Conservation (phyloP, 2,113 vertebrate species). For the Sitta europaea region DNA sequence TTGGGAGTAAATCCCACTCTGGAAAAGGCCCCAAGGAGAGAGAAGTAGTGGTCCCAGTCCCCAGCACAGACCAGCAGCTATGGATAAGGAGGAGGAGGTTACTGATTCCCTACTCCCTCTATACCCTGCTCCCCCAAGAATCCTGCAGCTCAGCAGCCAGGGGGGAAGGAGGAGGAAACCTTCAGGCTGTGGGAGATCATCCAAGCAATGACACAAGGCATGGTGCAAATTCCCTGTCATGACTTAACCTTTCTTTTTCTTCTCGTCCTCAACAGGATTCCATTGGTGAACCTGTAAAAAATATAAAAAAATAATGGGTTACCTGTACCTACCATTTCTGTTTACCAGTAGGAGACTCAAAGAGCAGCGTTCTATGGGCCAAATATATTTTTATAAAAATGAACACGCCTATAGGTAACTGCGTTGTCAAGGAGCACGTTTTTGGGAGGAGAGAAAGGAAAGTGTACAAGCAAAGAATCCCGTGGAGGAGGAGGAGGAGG, state of each 20-base stretch:
- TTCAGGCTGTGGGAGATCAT: background rate
- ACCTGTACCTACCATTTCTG: slow-evolving; percentile 79
- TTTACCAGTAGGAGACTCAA: slow-evolving; percentile 81
- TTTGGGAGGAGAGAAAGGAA: slow-evolving; percentile 45
- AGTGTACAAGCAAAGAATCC: background rate
- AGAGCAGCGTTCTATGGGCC: slow-evolving; percentile 84
- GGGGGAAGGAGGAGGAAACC: background rate
- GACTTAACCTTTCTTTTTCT: slow-evolving; percentile 40
- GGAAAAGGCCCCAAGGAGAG: background rate
- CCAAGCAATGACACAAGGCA: fast-evolving
- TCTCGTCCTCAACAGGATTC: slow-evolving; percentile 81
- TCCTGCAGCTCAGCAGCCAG: background rate
- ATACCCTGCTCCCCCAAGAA: background rate
- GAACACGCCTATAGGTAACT: slow-evolving; percentile 74
- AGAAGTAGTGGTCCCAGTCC: background rate
- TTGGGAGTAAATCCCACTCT: background rate
- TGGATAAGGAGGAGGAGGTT: background rate
- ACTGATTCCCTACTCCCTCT: background rate
- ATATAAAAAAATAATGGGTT: slow-evolving; percentile 69
- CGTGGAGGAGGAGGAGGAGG: background rate
- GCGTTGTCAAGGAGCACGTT: slow-evolving; percentile 50
- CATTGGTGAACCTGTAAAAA: slow-evolving; percentile 87
- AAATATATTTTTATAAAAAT: slow-evolving; percentile 98
- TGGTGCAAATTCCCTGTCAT: fast-evolving
- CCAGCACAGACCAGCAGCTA: background rate